These are phyloP conservation scores for Drosophila athabasca DNA, from an alignment of 1,140 invertebrate species.

Conservation along the genomic window DNA sequence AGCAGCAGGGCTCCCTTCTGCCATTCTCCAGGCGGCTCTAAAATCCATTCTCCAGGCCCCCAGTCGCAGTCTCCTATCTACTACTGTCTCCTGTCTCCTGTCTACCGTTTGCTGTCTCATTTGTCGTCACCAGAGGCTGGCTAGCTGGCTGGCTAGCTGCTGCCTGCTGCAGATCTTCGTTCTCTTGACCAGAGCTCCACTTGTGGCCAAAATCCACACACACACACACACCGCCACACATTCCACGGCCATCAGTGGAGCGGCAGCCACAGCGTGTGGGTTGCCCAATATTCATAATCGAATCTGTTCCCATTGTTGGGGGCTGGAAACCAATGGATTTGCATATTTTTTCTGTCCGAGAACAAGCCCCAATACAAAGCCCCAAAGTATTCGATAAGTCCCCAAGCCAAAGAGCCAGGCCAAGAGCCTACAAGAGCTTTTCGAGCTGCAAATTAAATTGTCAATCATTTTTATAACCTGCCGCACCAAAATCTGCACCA, in stretches of 20 bases:
- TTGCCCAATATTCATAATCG: conserved; percentile 40
- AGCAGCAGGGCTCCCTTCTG: conserved; percentile 36
- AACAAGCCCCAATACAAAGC: conserved; percentile 52
- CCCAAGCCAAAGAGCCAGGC: conserved; percentile 12
- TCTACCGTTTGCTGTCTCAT: conserved; percentile 37
- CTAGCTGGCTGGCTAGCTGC: conserved; percentile 9
- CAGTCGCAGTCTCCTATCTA: conserved; percentile 39
- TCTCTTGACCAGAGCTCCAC: conserved; percentile 14
- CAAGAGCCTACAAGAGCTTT: conserved; percentile 50
- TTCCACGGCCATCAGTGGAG: background rate
- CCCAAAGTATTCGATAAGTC: conserved; percentile 70
- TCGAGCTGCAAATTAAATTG: conserved; percentile 78
- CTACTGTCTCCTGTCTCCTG: conserved; percentile 39
- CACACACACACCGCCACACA: conserved; percentile 11
- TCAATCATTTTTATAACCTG: conserved; percentile 81
- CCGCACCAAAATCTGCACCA: too few species aligned
- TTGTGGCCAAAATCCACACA: conserved; percentile 8
- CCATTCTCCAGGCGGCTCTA: conserved; percentile 29
- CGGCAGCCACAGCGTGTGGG: conserved; percentile 39
- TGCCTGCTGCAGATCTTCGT: conserved; percentile 15
- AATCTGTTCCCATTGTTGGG: conserved; percentile 41
- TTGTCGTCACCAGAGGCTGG: conserved; percentile 44
- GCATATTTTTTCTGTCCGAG: conserved; percentile 67
- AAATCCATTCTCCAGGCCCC: conserved; percentile 11
- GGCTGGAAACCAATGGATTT: conserved; percentile 59